Conservation (phyloP, 2,888 invertebrate genomes). For the Lycocerus yunnanus region DNA sequence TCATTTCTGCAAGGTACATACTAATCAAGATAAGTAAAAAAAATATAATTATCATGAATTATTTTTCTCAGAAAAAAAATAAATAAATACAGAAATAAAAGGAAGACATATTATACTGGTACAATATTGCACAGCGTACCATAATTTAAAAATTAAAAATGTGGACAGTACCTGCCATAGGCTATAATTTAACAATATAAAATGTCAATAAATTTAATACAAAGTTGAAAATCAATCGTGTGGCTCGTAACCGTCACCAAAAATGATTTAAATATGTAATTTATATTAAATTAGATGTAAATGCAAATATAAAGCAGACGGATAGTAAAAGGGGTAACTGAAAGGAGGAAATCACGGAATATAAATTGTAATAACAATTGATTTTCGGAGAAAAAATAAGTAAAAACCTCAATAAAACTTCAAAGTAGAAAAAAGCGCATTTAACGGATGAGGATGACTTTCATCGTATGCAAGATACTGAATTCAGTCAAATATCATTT, state of each 20-base stretch:
- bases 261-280: neutral
- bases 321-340: neutral
- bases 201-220: neutral
- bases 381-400: neutral
- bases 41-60: too few species aligned
- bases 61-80: neutral
- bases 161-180: neutral
- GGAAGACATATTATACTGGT: neutral
- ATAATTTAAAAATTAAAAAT: neutral
- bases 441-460: conserved; percentile 6
- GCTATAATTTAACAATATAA: neutral
- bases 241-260: neutral
- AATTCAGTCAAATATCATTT: conserved; percentile 28
- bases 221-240: neutral
- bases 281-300: neutral
- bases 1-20: too few species aligned
- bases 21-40: too few species aligned
- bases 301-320: neutral
- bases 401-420: conserved; percentile 5
- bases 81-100: too few species aligned
- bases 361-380: neutral
- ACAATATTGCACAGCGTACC: too few species aligned
- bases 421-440: conserved; percentile 4
- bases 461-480: conserved; percentile 17
- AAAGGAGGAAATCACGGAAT: neutral